A percentile compares a stretch with the other conserved stretches of the same genome.
phyloP scores from a whole-genome alignment of 2,888 invertebrate species.

The Steromphala cineraria region DNA sequence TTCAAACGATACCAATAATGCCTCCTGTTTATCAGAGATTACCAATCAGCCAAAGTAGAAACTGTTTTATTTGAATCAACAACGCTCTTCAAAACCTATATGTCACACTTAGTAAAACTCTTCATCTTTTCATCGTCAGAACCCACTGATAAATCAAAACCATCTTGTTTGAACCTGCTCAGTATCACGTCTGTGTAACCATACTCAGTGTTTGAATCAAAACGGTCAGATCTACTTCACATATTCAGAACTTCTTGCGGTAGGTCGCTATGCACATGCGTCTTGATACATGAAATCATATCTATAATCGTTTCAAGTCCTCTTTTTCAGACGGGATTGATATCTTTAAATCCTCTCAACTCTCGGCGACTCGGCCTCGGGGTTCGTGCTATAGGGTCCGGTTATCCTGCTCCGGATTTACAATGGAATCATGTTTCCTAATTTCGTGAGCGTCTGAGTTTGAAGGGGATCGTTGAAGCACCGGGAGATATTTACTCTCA shows the following conservation, averaged over 20 bases:
- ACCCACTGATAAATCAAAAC: no score
- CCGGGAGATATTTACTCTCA: background rate
- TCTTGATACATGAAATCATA: background rate
- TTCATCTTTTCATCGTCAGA: no score
- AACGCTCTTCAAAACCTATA: no score
- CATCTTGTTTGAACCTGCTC: no score
- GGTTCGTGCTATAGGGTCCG: background rate
- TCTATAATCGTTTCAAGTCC: background rate
- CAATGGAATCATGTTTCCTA: background rate
- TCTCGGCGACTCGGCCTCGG: background rate
- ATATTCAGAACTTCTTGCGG: background rate
- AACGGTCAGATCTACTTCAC: no score
- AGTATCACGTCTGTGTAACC: no score
- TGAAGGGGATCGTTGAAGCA: background rate
- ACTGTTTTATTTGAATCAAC: no score
- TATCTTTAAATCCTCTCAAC: background rate
- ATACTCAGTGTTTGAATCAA: no score
- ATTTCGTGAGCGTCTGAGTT: background rate
- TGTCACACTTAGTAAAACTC: no score
- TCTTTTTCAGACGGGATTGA: background rate
- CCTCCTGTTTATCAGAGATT: no score
- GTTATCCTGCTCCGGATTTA: background rate
- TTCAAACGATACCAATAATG: no score
- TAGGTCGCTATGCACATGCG: background rate
- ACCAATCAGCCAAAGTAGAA: no score